Evolutionary conservation across 2,888 invertebrate genomes (phyloP), one percentile per base, ranked within the genome.

Genomic region (Entomobrya multifasciata): DNA sequence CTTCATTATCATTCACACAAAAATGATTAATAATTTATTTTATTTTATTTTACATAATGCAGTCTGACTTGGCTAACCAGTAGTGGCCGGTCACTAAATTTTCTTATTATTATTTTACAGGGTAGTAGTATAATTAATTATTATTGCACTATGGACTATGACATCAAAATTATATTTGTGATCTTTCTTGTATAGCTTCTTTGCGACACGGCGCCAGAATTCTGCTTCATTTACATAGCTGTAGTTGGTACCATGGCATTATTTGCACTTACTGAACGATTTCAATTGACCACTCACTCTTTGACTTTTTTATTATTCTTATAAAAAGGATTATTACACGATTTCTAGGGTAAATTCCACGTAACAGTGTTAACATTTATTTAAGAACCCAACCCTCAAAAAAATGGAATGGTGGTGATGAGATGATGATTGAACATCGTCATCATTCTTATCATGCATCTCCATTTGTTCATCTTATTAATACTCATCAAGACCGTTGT

Each of bases 151-250:
- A 49, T 52, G 74, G 52, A 74, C 30, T 74, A 52, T 74, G 49
- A 74, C 52, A 52, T 52, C 25, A 52, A 74, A 74, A 25, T 1
- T 1, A n/a, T 70, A 52, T 74, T 74, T 52, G 49, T 74, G 74
- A 74, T 74, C 49, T 52, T 30, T 17, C 36, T 36, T 36, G 36
- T 36, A 36, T 36, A 36, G 36, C 36, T 6, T 22, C n/a, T 30
- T 52, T 52, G 52, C 74, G 36, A 36, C 65, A 44, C 81, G 86
- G 86, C 86, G 86, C 86, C 86, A 81, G 25, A n/a, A 81, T 76
- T 86, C 86, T 86, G 36, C 41, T 49, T 49, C 72, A 74, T n/a
- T n/a, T n/a, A n/a, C n/a, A n/a, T n/a, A n/a, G n/a, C n/a, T 62
- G 84, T 78, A 74, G 52, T 8, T n/a, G 62, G 5, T 6, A 36